These are phyloP conservation scores for Cantharis flavilabris DNA, from an alignment of 2,888 invertebrate genomes.

Conservation along the genomic window DNA sequence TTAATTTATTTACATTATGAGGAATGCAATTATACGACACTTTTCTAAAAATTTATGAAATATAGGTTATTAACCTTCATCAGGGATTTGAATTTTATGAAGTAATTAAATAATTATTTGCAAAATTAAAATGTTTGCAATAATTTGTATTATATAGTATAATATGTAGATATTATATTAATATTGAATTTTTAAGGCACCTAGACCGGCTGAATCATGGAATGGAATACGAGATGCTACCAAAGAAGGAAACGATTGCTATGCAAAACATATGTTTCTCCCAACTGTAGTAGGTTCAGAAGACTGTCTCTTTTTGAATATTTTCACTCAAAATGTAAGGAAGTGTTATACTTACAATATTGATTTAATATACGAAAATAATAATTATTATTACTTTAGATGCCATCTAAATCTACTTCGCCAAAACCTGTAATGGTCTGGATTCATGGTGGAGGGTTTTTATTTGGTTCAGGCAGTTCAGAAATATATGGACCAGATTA, in stretches of 20 bases:
- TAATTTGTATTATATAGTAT: no score
- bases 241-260: conserved; percentile 28
- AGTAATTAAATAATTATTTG: no score
- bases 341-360: no score
- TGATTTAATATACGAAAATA: background rate
- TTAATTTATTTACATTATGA: no score
- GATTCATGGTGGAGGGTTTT: conserved; percentile 36
- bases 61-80: no score
- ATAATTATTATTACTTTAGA: background rate
- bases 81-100: no score
- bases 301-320: conserved; percentile 27
- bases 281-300: conserved; percentile 16
- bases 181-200: conserved; percentile 31
- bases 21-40: no score
- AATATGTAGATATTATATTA: no score
- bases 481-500: conserved; percentile 30
- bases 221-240: conserved; percentile 38
- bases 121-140: no score
- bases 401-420: background rate
- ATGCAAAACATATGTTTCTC: conserved; percentile 16
- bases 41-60: no score
- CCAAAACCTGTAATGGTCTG: conserved; percentile 37
- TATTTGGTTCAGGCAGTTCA: conserved; percentile 21
- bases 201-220: conserved; percentile 41
- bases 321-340: conserved; percentile 19